Conservation (phyloP, 2,113 vertebrate species). For the Tupaia tana region DNA sequence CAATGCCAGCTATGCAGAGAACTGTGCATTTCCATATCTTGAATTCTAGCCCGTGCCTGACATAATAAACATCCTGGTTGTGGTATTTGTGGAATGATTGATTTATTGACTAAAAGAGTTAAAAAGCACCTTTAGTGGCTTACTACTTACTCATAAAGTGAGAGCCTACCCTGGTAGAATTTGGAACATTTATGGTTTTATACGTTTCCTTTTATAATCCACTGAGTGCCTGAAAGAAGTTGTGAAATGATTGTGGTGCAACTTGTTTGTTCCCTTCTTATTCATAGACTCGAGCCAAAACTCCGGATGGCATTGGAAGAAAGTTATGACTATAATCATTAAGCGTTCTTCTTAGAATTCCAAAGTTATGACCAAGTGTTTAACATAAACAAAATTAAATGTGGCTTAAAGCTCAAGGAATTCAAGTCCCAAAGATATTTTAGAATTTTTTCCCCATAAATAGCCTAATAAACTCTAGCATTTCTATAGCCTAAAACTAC, state of each 20-base stretch:
- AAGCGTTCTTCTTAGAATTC: conserved; percentile 60
- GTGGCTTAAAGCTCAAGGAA: conserved; percentile 37
- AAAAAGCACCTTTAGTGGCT: conserved; percentile 17
- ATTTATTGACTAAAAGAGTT: conserved; percentile 31
- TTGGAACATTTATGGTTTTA: conserved; percentile 41
- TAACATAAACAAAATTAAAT: conserved; percentile 58
- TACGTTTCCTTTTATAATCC: conserved; percentile 48
- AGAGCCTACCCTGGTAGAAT: conserved; percentile 24
- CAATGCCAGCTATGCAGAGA: conserved; percentile 28
- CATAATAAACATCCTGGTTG: neutral
- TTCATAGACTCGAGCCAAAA: conserved; percentile 27
- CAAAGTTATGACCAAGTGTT: conserved; percentile 41
- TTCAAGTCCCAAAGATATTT: conserved; percentile 38
- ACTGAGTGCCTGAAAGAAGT: conserved; percentile 11
- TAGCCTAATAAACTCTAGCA: neutral
- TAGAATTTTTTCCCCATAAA: conserved; percentile 16
- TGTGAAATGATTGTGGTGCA: conserved; percentile 53
- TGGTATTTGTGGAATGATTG: conserved; percentile 20
- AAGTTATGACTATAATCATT: conserved; percentile 46
- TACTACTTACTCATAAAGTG: conserved; percentile 33
- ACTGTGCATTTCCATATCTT: conserved; percentile 37
- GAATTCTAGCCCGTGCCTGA: conserved; percentile 24
- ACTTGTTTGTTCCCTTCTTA: conserved; percentile 49
- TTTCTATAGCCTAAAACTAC: neutral
- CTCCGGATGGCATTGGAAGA: neutral